Evolutionary conservation across 1,140 invertebrate species (phyloP).

Genomic region (Scylla paramamosain): DNA sequence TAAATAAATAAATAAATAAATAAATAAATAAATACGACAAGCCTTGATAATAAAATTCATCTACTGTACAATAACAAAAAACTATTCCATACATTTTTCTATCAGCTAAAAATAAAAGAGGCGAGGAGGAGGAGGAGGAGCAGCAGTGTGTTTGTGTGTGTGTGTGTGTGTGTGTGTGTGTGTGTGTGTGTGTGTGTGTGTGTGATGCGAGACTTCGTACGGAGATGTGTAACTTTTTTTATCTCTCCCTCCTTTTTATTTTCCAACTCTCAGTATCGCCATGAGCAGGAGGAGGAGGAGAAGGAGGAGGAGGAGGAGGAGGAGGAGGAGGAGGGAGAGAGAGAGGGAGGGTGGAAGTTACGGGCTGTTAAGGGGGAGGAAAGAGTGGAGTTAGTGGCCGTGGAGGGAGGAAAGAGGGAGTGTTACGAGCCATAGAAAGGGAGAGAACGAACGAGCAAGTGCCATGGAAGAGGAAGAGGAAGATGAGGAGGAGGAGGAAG

Average conservation of each 20-base stretch:
- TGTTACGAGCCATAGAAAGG: not conserved
- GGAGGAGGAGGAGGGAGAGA: not conserved
- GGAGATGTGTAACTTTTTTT: no score
- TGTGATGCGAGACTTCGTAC: no score
- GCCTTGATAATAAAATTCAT: no score
- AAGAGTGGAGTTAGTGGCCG: slow-evolving; percentile 10
- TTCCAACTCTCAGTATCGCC: no score
- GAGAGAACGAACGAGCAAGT: no score
- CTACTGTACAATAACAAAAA: no score
- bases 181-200: not conserved
- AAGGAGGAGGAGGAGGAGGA: not conserved
- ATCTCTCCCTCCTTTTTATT: no score
- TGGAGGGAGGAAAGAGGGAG: not conserved
- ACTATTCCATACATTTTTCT: no score
- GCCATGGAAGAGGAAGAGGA: not conserved
- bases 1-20: not conserved
- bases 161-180: no score
- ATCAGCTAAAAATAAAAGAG: no score
- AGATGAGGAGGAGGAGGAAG: not conserved
- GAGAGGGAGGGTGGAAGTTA: not conserved
- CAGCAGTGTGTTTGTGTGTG: not conserved
- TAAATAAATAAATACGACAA: not conserved
- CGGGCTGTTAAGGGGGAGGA: not conserved
- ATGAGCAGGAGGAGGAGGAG: not conserved
- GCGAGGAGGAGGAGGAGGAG: not conserved